phyloP scores from a whole-genome alignment of 2,888 invertebrate species.

The Drosophila birchii region DNA sequence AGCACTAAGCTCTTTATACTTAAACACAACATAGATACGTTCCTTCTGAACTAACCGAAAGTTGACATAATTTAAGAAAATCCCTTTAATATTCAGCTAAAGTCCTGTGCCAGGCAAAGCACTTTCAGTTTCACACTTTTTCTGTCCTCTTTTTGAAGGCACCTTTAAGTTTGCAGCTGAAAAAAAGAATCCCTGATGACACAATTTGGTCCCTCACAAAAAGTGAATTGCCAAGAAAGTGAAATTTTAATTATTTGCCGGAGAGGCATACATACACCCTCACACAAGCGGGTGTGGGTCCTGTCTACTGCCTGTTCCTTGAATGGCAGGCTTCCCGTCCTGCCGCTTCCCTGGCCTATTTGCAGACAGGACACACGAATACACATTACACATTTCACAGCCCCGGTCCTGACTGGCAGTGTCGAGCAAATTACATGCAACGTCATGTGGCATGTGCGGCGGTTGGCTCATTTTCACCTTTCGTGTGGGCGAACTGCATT shows the following conservation, averaged over 20 bases:
- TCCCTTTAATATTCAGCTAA: conserved; percentile 9
- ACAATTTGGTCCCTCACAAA: conserved; percentile 67
- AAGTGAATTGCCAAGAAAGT: conserved; percentile 81
- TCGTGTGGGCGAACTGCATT: conserved; percentile 54
- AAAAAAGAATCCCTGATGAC: conserved; percentile 65
- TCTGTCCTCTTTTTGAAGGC: not conserved
- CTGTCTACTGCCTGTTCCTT: conserved; percentile 53
- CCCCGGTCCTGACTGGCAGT: conserved; percentile 53
- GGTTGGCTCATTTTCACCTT: conserved; percentile 77
- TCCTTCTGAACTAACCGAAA: not conserved
- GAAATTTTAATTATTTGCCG: conserved; percentile 82
- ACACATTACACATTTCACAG: conserved; percentile 16
- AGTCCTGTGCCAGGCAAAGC: not conserved
- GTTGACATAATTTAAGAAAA: not conserved
- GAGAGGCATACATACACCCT: conserved; percentile 27
- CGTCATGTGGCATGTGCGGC: conserved; percentile 77
- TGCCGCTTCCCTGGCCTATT: conserved; percentile 63
- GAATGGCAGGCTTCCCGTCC: conserved; percentile 62
- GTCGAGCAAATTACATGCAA: conserved; percentile 80
- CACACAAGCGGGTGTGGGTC: conserved; percentile 4
- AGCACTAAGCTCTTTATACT: not conserved
- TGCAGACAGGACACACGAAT: conserved; percentile 64
- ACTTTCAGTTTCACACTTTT: conserved; percentile 31
- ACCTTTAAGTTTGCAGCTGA: conserved; percentile 40
- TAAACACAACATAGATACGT: not conserved